Evolutionary conservation across 2,797 vertebrate genomes (phyloP).

Genomic region (Myoxocephalus aenaeus): DNA sequence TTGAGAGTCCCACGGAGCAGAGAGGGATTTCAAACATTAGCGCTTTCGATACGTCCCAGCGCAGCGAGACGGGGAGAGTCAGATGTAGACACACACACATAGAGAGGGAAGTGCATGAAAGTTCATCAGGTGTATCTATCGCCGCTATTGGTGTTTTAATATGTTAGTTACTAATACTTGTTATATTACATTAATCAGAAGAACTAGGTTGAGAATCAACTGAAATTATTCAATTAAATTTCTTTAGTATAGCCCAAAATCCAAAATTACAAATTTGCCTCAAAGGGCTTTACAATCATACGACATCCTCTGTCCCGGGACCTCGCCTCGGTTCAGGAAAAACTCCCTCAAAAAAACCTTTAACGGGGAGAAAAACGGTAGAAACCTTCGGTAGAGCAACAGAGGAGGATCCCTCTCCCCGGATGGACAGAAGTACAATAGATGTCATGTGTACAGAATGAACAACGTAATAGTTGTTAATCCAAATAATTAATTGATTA

Average conservation of each 20-base stretch:
- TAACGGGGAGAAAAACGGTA: too few species aligned
- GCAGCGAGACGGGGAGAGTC: constrained; percentile 11
- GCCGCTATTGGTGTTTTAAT: background rate
- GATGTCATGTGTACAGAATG: too few species aligned
- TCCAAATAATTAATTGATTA: background rate
- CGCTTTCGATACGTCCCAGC: constrained; percentile 21
- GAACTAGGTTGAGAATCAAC: background rate
- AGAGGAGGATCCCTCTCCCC: too few species aligned
- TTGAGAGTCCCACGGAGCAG: constrained; percentile 23
- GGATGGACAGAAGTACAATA: too few species aligned
- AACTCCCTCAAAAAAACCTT: too few species aligned
- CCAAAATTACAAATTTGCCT: too few species aligned
- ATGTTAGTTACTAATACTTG: background rate
- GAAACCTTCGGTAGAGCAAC: too few species aligned
- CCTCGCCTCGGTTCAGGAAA: too few species aligned
- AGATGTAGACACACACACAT: background rate
- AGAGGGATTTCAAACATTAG: constrained; percentile 51
- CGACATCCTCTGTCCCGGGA: too few species aligned
- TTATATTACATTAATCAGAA: background rate
- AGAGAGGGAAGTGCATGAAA: background rate
- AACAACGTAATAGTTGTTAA: background rate
- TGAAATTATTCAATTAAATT: background rate
- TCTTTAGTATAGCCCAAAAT: too few species aligned
- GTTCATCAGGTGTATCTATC: background rate
- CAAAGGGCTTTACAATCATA: too few species aligned